Evolutionary conservation across 1,140 invertebrate species (phyloP), one percentile per base, ranked within the genome.

Genomic region (Drosophila mauritiana): DNA sequence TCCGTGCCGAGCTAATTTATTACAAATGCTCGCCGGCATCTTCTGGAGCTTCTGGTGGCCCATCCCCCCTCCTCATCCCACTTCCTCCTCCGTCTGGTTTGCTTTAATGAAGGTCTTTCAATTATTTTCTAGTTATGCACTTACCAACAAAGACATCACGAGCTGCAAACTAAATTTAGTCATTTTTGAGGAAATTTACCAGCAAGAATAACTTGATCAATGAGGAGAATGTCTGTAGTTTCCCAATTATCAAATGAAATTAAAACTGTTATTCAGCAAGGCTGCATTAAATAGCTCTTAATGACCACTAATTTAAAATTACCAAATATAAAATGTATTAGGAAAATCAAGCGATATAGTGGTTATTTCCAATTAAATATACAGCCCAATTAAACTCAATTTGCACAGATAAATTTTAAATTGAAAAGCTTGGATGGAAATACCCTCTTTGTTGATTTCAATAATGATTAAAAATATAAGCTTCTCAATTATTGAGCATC

Each of bases 1-100:
- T 73, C 72, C 72, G 72, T 76, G 62, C 63, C 53, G 73, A 48
- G 73, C 67, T 79, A 79, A 80, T 74, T 80, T 80, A 58, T 65
- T 74, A 75, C 67, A 56, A 69, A 70, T 70, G 67, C 67, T 70
- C 37, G 42, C 43, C 64, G 67, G 67, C 64, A 70, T 57, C 64
- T 70, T 48, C 43, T 70, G 63, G 22, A 15, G 31, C 62, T 27
- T 37, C 45, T 68, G 59, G 43, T 65, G 37, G 36, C 13, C 22
- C 43, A 17, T 11, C 17, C 17, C 27, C 46, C 3, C 27, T 11
- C 0, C 43, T 0, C 17, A 0, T 1, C 5, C 48, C 39, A 13
- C 36, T 37, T 36, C 37, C 62, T 0, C 13, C 48, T n/a, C 10
- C 25, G 65, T 70, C 65, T 70, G 51, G 67, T 4, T 36, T 27